Evolutionary conservation across 2,888 invertebrate genomes (phyloP), one percentile per base, ranked within the genome.

Genomic region (Himalopsyche anomala): DNA sequence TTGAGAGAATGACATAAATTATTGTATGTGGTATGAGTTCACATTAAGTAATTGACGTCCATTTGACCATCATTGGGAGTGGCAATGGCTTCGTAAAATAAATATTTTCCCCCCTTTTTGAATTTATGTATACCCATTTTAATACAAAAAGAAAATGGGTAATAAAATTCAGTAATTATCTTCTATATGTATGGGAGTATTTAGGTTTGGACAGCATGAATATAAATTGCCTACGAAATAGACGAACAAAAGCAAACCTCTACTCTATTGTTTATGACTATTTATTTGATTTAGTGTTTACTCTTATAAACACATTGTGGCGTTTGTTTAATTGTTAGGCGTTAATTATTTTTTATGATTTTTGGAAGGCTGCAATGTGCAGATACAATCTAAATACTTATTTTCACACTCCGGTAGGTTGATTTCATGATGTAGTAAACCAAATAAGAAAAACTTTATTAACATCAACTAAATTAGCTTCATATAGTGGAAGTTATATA

Each of bases 331-430:
- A 74, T 74, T 74, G 74, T 74, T 74, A 74, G 38, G 36, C 74
- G 36, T 74, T 74, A 74, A 74, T 74, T 74, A 74, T 74, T 74
- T 74, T 74, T 74, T 74, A 74, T 36, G 74, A 74, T 74, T 74
- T 62, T 74, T 74, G 74, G 74, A 74, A 74, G 74, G 74, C 74
- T 74, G 74, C 19, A 74, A 74, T 74, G 74, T 36, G 51, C 36
- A n/a, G 80, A 80, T 80, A 80, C 9, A 38, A 81, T 81, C 81
- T 81, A 28, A 81, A 81, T 45, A 38, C 54, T 81, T 81, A 54
- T 81, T 81, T 81, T 81, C 81, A 81, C 81, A 81, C 81, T 54
- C 54, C 51, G 81, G 81, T 81, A 55, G 54, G 36, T 38, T 81
- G 81, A 81, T 81, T 45, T 54, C 45, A 74, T 74, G 74, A 74